phyloP scores from a whole-genome alignment of 2,797 vertebrate species.

The Sarcophilus harrisii region DNA sequence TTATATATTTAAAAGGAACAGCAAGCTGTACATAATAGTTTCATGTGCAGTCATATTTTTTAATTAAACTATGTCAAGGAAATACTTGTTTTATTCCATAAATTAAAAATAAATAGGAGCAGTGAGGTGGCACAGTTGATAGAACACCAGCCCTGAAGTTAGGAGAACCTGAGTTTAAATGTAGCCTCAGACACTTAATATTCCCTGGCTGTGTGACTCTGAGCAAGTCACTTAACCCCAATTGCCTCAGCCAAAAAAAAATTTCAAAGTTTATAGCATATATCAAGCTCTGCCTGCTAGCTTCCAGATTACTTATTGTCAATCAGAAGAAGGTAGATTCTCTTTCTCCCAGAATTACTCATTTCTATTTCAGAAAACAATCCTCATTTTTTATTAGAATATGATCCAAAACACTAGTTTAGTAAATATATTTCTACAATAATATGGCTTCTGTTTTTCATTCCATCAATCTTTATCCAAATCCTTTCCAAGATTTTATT shows the following conservation, averaged over 20 bases:
- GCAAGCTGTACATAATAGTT: not conserved
- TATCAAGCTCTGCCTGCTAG: not conserved
- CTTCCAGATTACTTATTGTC: not conserved
- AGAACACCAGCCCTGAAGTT: no score
- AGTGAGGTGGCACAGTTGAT: no score
- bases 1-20: not conserved
- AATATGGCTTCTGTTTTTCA: not conserved
- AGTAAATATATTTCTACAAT: not conserved
- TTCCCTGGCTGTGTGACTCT: no score
- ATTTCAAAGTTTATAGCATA: not conserved
- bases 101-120: not conserved
- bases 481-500: not conserved
- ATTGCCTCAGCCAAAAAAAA: not conserved
- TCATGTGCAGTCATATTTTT: not conserved
- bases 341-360: not conserved
- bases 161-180: no score
- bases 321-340: not conserved
- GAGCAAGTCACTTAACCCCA: no score
- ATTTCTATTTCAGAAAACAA: not conserved
- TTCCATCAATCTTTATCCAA: not conserved
- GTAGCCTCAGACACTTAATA: no score
- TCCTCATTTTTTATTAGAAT: not conserved
- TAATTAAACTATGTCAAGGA: not conserved
- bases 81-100: not conserved
- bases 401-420: not conserved